These are phyloP conservation scores for Poeciliopsis infans DNA, from an alignment of 2,797 vertebrate genomes.

Conservation along the genomic window DNA sequence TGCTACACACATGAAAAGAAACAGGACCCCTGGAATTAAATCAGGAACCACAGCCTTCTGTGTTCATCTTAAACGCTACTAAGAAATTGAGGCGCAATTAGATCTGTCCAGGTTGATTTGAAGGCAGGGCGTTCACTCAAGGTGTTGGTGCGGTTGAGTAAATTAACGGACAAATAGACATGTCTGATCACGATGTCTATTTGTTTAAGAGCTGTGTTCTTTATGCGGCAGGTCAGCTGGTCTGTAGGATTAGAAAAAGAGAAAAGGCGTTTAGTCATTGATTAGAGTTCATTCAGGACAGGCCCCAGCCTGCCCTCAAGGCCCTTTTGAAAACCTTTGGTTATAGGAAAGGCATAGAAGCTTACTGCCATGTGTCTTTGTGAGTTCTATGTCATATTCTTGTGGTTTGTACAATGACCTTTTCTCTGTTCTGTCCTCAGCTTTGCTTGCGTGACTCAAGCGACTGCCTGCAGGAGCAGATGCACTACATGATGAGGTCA, in stretches of 20 bases:
- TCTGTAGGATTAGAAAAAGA: constrained; percentile 26
- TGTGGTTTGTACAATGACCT: constrained; percentile 7
- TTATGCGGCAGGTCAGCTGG: constrained; percentile 25
- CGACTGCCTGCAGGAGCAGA: constrained; percentile 79
- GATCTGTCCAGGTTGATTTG: constrained; percentile 31
- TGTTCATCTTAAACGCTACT: constrained; percentile 11
- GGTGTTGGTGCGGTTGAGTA: constrained; percentile 36
- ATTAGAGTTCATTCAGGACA: constrained; percentile 13
- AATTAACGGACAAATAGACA: constrained; percentile 39
- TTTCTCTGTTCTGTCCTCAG: constrained; percentile 71
- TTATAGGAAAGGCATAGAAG: neutral
- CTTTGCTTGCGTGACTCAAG: constrained; percentile 83
- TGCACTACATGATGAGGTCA: constrained; percentile 86
- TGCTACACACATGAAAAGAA: constrained; percentile 52
- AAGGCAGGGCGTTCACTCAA: constrained; percentile 43
- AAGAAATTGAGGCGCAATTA: constrained; percentile 24
- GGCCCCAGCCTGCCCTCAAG: constrained; percentile 45
- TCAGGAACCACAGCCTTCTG: constrained; percentile 17
- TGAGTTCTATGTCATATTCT: constrained; percentile 4
- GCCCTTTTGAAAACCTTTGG: constrained; percentile 5
- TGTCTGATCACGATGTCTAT: constrained; percentile 37
- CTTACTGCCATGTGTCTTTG: neutral
- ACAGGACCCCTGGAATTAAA: constrained; percentile 37
- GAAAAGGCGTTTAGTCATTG: constrained; percentile 17
- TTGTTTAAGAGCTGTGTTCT: constrained; percentile 15